These are phyloP conservation scores for Spilosoma lubricipeda DNA, from an alignment of 2,888 invertebrate species.

Conservation along the genomic window DNA sequence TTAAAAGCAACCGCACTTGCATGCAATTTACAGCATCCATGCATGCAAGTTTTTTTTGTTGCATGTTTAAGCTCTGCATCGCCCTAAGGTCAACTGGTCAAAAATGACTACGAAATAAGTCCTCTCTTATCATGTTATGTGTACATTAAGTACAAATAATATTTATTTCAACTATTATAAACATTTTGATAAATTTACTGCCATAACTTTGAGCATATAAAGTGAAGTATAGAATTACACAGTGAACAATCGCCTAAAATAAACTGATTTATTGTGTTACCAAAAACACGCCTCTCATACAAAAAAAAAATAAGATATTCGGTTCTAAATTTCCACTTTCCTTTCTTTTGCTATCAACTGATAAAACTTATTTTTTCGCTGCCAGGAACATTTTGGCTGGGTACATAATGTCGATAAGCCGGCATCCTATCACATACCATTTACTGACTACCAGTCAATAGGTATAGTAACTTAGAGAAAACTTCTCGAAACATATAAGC, in stretches of 20 bases:
- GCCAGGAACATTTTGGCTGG: constrained; percentile 3
- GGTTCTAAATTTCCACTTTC: background rate
- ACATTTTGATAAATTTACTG: too few species aligned
- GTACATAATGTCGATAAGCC: constrained; percentile 16
- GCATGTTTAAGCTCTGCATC: too few species aligned
- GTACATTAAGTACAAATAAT: background rate
- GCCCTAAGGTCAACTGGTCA: too few species aligned
- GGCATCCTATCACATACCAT: constrained; percentile 11
- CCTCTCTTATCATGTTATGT: too few species aligned
- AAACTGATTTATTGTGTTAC: too few species aligned
- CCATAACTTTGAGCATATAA: too few species aligned
- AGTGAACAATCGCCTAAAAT: background rate
- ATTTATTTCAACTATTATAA: background rate
- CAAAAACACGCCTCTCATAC: background rate
- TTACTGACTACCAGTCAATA: constrained; percentile 13
- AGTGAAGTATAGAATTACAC: background rate
- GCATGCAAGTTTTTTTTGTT: too few species aligned
- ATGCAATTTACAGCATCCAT: background rate
- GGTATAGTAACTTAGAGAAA: constrained; percentile 4
- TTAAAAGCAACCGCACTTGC: background rate
- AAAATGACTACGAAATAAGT: too few species aligned
- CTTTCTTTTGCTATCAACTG: background rate
- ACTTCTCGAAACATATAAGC: background rate
- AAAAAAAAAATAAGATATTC: background rate
- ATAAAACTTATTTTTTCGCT: constrained; percentile 3